Evolutionary conservation across 2,113 vertebrate genomes (phyloP).

Genomic region (Tenebrosternarchus preto): DNA sequence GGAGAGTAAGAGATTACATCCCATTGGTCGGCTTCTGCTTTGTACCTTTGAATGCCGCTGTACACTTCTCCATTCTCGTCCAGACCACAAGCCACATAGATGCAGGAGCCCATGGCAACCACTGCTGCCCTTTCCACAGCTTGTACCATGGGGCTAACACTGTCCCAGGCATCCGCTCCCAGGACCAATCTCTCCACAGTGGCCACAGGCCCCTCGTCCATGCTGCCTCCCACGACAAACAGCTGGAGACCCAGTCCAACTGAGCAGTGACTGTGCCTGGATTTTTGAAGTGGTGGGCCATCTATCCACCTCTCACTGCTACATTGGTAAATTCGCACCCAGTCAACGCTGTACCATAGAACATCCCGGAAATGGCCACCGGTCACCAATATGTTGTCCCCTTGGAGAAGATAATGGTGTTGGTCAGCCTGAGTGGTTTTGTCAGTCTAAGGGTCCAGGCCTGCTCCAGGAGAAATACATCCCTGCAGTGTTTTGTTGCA

Average conservation of each 20-base stretch:
- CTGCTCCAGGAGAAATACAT: background rate
- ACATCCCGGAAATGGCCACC: constrained; percentile 85
- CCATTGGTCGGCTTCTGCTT: constrained; percentile 75
- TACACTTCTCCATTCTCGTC: constrained; percentile 86
- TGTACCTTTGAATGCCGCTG: constrained; percentile 81
- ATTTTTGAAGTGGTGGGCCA: constrained; percentile 79
- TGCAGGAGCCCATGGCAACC: constrained; percentile 61
- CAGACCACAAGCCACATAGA: constrained; percentile 86
- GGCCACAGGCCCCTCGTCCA: constrained; percentile 76
- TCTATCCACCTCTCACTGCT: constrained; percentile 78
- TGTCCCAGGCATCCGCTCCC: constrained; percentile 75
- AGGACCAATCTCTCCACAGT: constrained; percentile 79
- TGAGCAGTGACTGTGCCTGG: constrained; percentile 84
- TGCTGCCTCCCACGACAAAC: constrained; percentile 83
- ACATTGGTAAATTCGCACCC: constrained; percentile 82
- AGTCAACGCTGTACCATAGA: constrained; percentile 86
- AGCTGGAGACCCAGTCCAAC: constrained; percentile 72
- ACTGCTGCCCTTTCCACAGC: constrained; percentile 83
- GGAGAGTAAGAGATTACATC: constrained; percentile 85
- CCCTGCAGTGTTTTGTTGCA: background rate
- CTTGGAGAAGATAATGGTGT: constrained; percentile 56
- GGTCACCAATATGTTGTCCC: constrained; percentile 77
- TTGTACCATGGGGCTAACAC: constrained; percentile 74
- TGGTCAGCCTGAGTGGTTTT: background rate
- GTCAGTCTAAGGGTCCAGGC: background rate